Evolutionary conservation across 35 echinoderm and acorn worm species (phyloP), one percentile per base, ranked within the genome.

Genomic region (Apostichopus californicus): DNA sequence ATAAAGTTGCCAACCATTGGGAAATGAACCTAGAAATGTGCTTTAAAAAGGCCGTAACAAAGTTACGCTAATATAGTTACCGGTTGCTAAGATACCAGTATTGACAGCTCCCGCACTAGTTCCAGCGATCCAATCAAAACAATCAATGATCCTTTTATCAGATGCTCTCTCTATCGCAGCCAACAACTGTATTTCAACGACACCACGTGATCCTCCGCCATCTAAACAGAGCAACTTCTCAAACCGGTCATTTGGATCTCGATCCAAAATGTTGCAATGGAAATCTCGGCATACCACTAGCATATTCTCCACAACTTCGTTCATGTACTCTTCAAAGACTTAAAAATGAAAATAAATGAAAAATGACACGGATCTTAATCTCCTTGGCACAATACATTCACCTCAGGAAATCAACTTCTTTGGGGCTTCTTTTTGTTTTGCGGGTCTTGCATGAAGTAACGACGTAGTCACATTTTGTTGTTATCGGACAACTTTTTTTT

Each of bases 51-150:
- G 18, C 18, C 64, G 64, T 68, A 68, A 68, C 11, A 68, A 68
- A 75, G 18, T 75, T 75, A 75, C 71, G 3, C 11, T 75, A 7
- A 75, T 18, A 18, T 20, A 91, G 78, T 34, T n/a, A 92, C 90
- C 90, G 10, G 80, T 73, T 2, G 78, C 46, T 81, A 92, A 5
- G 59, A 80, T 63, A 34, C 72, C 57, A 66, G 56, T 58, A 6
- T 78, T 55, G 9, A 92, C 70, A 18, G 77, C 90, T 34, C 90
- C 90, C 9, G 90, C 77, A 24, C 90, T 92, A 14, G 90, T 92
- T 10, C 90, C 90, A 1, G 77, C 90, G 12, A 92, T 92, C 90
- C 90, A 92, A 61, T 92, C 90, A 81, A 92, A 92, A 4, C 56
- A 57, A 54, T 92, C 90, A 20, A 78, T 82, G 34, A 92, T 81